Evolutionary conservation across 2,113 vertebrate genomes (phyloP), one percentile per base, ranked within the genome.

Genomic region (Sula dactylatra): DNA sequence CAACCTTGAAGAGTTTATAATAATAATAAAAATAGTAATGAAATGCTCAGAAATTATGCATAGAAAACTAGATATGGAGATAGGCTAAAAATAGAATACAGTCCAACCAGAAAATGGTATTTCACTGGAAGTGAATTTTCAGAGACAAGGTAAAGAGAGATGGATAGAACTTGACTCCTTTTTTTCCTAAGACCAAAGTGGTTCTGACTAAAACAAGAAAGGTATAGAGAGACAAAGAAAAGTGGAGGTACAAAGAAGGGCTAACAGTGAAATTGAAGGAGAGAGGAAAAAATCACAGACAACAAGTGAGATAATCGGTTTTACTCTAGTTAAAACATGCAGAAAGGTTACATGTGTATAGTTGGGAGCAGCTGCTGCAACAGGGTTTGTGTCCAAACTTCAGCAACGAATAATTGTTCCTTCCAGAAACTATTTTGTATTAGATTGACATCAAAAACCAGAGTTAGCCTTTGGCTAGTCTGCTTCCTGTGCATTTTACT

Each of bases 241-340:
- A 82, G 5, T 69, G 18, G 14, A 77, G 13, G 8, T 50, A 64
- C 6, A 55, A 80, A 79, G 38, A 92, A 52, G 4, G 6, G 4
- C 7, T 80, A 81, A 44, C 2, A 73, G 8, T 34, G 34, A 86
- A 47, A 79, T 31, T 1, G 9, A 38, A 82, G 71, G 11, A 78
- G 5, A 40, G 5, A 24, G 7, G 6, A 6, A 24, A 95, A 58
- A 73, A 4, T 0, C 29, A 4, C 9, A 52, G 22, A 13, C 9
- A 62, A 34, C 15, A 86, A 6, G 7, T 25, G 42, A 93, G 32
- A 15, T 18, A 62, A 32, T 40, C 14, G 1, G 9, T 4, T 95
- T 94, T 85, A 21, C 27, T 74, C 10, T 25, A 22, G 45, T 79
- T 82, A 11, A 17, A 78, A 10, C 25, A 31, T 38, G 34, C 4